These are phyloP conservation scores for Dynastes tityus DNA, from an alignment of 2,888 invertebrate species.

Conservation along the genomic window DNA sequence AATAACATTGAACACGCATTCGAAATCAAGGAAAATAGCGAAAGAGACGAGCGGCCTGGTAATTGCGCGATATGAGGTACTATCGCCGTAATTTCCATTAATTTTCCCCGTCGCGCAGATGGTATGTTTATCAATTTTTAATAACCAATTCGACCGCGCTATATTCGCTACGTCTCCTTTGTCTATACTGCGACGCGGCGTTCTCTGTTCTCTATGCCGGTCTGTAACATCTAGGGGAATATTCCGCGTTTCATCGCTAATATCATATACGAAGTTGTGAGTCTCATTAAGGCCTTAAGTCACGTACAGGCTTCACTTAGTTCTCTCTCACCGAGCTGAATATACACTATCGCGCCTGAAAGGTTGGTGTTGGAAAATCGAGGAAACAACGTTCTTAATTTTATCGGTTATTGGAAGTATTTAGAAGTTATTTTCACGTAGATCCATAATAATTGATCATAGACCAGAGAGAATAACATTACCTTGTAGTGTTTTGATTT, in stretches of 20 bases:
- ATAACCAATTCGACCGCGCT: constrained; percentile 35
- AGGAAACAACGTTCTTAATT: no score
- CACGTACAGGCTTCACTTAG: constrained; percentile 28
- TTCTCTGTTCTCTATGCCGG: not conserved
- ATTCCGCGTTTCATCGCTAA: constrained; percentile 24
- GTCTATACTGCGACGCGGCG: not conserved
- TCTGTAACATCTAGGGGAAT: constrained; percentile 18
- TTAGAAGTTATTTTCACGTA: no score
- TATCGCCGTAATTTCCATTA: constrained; percentile 8
- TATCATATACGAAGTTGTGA: constrained; percentile 35
- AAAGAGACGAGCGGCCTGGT: not conserved
- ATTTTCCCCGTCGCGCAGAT: constrained; percentile 5
- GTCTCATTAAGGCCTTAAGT: constrained; percentile 50
- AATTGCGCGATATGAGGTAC: constrained; percentile 2
- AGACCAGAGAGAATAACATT: no score
- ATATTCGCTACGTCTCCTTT: constrained; percentile 5
- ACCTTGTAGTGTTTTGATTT: no score
- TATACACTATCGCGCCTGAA: not conserved
- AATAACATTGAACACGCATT: constrained; percentile 2
- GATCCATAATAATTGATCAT: no score
- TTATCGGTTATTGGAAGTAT: no score
- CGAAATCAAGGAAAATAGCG: constrained; percentile 5
- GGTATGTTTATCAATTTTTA: constrained; percentile 34
- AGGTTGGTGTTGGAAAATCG: no score
- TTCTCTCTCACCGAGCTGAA: not conserved